These are phyloP conservation scores for Andinoacara biseriatus DNA, from an alignment of 2,113 vertebrate species.

Conservation along the genomic window DNA sequence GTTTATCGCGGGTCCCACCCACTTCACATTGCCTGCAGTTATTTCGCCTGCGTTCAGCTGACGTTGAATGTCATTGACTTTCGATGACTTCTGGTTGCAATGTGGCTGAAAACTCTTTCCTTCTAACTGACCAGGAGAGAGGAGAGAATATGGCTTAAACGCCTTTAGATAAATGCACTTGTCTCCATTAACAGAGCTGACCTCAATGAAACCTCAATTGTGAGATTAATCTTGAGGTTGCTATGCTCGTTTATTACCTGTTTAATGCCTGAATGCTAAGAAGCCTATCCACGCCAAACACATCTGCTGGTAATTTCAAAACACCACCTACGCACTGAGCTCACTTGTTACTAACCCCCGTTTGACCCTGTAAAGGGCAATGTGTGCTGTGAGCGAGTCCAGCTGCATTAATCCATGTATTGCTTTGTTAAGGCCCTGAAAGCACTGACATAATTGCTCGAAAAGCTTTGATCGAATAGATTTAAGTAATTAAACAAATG, in stretches of 20 bases:
- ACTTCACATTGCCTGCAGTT: no score
- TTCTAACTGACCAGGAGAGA: background rate
- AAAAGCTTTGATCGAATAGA: constrained; percentile 69
- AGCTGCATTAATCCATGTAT: constrained; percentile 69
- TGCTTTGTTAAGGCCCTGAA: constrained; percentile 53
- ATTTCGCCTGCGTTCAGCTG: background rate
- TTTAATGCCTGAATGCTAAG: background rate
- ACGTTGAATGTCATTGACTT: background rate
- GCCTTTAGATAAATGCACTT: constrained; percentile 38
- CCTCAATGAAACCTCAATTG: constrained; percentile 5
- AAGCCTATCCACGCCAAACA: constrained; percentile 15
- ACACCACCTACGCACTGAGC: constrained; percentile 25
- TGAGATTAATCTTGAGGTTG: constrained; percentile 22
- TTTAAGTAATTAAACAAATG: constrained; percentile 76
- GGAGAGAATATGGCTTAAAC: constrained; percentile 12
- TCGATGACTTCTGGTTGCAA: background rate
- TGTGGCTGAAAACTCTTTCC: background rate
- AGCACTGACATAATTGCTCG: constrained; percentile 67
- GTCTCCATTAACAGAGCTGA: constrained; percentile 25
- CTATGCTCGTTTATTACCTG: constrained; percentile 26
- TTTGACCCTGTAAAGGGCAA: constrained; percentile 55
- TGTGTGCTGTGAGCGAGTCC: constrained; percentile 36
- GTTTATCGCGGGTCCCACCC: no score
- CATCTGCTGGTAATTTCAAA: constrained; percentile 42
- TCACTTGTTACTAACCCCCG: constrained; percentile 46